Percentiles rank a stretch among this genome's conserved stretches.
Evolutionary conservation across 2,888 invertebrate species (phyloP).

Genomic region (Sabatieria punctata): DNA sequence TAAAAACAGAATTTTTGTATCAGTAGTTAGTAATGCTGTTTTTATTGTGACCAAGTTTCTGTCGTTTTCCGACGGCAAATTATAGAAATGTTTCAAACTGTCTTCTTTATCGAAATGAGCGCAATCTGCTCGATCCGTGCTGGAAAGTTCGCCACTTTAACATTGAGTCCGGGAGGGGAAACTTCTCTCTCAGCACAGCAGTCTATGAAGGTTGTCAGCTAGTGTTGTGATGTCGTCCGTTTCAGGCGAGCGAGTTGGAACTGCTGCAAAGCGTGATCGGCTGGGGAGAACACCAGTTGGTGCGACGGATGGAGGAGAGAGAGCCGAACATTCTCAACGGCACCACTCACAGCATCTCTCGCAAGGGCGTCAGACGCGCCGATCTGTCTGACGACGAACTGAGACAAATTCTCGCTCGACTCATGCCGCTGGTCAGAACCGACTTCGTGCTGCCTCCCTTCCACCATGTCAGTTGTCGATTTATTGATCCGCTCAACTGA

Average conservation of each 20-base stretch:
- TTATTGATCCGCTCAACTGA: not conserved
- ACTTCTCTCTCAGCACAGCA: no score
- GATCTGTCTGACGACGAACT: conserved; percentile 63
- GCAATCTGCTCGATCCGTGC: no score
- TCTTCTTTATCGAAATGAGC: no score
- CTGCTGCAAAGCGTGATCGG: conserved; percentile 65
- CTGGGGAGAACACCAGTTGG: conserved; percentile 73
- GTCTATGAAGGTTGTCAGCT: no score
- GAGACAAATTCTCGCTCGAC: conserved; percentile 61
- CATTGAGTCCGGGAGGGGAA: no score
- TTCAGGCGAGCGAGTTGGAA: conserved; percentile 69
- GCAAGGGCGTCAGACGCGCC: conserved; percentile 62
- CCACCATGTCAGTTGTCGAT: conserved; percentile 15
- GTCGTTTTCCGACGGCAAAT: no score
- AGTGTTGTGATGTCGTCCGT: no score
- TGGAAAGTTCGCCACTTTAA: no score
- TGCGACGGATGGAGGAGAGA: conserved; percentile 61
- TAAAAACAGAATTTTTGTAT: no score
- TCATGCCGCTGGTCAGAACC: conserved; percentile 64
- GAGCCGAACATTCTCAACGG: conserved; percentile 38
- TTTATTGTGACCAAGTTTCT: no score
- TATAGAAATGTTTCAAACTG: no score
- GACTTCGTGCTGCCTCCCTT: conserved; percentile 75
- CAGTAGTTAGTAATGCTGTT: no score
- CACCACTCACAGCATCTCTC: conserved; percentile 73